Evolutionary conservation across 2,888 invertebrate genomes (phyloP).

Genomic region (Ectobius pallidus): DNA sequence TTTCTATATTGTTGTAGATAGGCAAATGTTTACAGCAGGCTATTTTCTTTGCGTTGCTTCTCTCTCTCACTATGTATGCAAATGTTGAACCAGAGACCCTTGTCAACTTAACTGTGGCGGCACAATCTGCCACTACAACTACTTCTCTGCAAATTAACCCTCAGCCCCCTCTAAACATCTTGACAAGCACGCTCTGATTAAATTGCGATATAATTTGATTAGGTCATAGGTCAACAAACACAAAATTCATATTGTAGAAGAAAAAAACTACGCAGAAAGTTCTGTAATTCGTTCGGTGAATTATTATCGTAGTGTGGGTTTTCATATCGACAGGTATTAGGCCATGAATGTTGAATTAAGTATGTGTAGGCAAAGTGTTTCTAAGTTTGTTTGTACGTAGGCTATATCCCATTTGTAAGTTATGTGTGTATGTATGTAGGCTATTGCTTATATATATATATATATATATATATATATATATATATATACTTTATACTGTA

Average conservation of each 20-base stretch:
- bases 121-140: conserved; percentile 25
- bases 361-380: too few species aligned
- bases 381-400: too few species aligned
- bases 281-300: too few species aligned
- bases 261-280: background rate
- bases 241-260: background rate
- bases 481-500: too few species aligned
- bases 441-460: too few species aligned
- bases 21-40: background rate
- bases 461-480: too few species aligned
- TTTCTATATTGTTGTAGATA: background rate
- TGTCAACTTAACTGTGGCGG: conserved; percentile 13
- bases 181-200: conserved; percentile 30
- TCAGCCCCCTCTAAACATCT: background rate
- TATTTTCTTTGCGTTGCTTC: background rate
- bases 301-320: too few species aligned
- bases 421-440: too few species aligned
- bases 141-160: conserved; percentile 25
- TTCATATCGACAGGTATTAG: too few species aligned
- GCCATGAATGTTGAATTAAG: too few species aligned
- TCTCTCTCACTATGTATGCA: conserved; percentile 26
- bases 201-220: conserved; percentile 23
- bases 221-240: conserved; percentile 23
- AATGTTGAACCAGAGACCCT: conserved; percentile 24
- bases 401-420: too few species aligned